Conservation (phyloP, 2,888 invertebrate genomes). For the Emmelina monodactyla region DNA sequence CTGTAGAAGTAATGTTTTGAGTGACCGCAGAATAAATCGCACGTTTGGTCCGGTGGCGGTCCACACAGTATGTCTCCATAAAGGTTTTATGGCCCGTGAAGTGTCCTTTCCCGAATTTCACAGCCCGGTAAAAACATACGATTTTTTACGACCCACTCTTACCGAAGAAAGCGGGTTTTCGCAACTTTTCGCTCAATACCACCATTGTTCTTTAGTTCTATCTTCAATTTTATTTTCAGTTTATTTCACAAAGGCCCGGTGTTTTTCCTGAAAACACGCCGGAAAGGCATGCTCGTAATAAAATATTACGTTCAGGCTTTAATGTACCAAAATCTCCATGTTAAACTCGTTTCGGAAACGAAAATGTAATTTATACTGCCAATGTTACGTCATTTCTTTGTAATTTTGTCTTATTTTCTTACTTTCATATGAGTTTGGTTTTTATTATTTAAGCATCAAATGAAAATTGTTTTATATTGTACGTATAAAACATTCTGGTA, state of each 20-base stretch:
- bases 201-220: too few species aligned
- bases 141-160: neutral
- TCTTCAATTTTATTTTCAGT: too few species aligned
- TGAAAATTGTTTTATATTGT: too few species aligned
- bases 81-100: slow-evolving; percentile 52
- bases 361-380: neutral
- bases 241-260: too few species aligned
- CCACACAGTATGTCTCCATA: slow-evolving; percentile 36
- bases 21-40: too few species aligned
- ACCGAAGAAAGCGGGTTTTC: too few species aligned
- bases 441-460: neutral
- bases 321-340: neutral
- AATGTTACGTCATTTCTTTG: neutral
- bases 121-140: too few species aligned
- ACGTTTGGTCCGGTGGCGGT: too few species aligned
- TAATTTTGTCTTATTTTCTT: neutral
- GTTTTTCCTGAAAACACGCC: too few species aligned
- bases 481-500: too few species aligned
- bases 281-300: slow-evolving; percentile 1
- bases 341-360: slow-evolving; percentile 1
- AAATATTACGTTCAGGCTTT: slow-evolving; percentile 3
- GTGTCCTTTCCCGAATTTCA: slow-evolving; percentile 18
- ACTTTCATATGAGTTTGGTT: neutral
- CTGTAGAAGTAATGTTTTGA: too few species aligned
- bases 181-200: too few species aligned